Conservation (phyloP, 2,888 invertebrate genomes). For the Calameuta pallipes region DNA sequence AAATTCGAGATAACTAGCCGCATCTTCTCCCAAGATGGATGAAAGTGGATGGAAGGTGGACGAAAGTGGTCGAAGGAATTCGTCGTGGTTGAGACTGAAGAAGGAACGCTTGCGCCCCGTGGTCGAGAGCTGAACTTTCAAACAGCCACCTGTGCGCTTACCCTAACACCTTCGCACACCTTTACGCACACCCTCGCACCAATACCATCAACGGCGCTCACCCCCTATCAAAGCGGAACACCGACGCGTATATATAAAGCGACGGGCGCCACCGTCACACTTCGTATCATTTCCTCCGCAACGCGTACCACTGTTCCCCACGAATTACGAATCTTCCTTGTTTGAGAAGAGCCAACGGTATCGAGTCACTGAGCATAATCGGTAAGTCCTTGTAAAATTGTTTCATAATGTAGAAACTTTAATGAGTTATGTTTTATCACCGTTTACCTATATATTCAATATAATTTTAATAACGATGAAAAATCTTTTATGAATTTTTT, state of each 20-base stretch:
- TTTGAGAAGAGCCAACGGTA: neutral
- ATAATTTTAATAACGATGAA: neutral
- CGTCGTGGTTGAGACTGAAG: neutral
- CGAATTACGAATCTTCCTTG: slow-evolving; percentile 20
- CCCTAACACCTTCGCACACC: slow-evolving; percentile 13
- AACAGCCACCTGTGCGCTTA: slow-evolving; percentile 46
- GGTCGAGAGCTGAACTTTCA: slow-evolving; percentile 37
- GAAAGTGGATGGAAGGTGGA: slow-evolving; percentile 17
- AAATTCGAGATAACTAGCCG: neutral
- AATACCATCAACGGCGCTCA: slow-evolving; percentile 23
- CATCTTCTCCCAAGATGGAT: neutral
- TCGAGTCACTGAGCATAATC: neutral
- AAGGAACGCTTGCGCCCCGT: slow-evolving; percentile 45
- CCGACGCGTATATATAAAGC: slow-evolving; percentile 53
- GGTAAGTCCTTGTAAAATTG: neutral
- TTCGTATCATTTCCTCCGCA: slow-evolving; percentile 45
- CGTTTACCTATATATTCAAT: neutral
- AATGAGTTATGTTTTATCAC: neutral
- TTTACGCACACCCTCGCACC: slow-evolving; percentile 30
- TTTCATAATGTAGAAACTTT: neutral
- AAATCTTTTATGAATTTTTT: neutral
- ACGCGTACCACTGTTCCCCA: slow-evolving; percentile 33
- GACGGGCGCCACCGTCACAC: slow-evolving; percentile 44
- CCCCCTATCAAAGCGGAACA: slow-evolving; percentile 17
- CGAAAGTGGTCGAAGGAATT: slow-evolving; percentile 17